Percentiles rank a stretch among this genome's conserved stretches.
phyloP scores from a whole-genome alignment of 2,113 vertebrate species.

The Chitala chitala region DNA sequence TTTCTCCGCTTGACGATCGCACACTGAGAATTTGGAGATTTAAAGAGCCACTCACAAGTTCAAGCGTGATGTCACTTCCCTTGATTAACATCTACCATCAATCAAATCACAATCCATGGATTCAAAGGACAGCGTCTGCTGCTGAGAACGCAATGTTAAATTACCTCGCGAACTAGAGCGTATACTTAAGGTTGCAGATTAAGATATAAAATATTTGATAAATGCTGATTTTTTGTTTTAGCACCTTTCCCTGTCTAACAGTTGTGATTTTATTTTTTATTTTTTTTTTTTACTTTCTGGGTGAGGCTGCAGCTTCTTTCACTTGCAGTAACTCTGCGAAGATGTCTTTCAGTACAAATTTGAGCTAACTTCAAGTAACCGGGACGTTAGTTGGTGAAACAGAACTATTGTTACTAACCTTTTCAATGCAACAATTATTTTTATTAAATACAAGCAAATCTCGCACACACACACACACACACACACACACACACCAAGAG shows the following conservation, averaged over 20 bases:
- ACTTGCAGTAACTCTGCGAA: too few relatives aligned
- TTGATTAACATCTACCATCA: not conserved
- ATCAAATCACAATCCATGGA: too few relatives aligned
- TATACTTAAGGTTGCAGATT: too few relatives aligned
- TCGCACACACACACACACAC: too few relatives aligned
- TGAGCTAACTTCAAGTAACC: not conserved
- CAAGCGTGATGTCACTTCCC: not conserved
- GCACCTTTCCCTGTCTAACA: not conserved
- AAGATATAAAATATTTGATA: not conserved
- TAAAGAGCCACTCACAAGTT: not conserved
- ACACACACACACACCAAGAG: not conserved
- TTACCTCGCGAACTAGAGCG: too few relatives aligned
- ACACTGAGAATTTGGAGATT: not conserved
- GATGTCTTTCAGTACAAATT: not conserved
- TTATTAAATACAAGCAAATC: too few relatives aligned
- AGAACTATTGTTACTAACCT: not conserved
- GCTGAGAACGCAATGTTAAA: too few relatives aligned
- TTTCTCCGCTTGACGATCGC: not conserved
- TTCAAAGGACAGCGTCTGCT: too few relatives aligned
- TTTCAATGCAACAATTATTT: too few relatives aligned
- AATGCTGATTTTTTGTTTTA: not conserved
- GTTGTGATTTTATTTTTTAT: not conserved
- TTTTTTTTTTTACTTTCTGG: not conserved
- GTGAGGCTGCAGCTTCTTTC: too few relatives aligned
- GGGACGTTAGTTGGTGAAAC: not conserved